Evolutionary conservation across 2,888 invertebrate species (phyloP), one percentile per base, ranked within the genome.

Genomic region (Drosophila maculinotata): DNA sequence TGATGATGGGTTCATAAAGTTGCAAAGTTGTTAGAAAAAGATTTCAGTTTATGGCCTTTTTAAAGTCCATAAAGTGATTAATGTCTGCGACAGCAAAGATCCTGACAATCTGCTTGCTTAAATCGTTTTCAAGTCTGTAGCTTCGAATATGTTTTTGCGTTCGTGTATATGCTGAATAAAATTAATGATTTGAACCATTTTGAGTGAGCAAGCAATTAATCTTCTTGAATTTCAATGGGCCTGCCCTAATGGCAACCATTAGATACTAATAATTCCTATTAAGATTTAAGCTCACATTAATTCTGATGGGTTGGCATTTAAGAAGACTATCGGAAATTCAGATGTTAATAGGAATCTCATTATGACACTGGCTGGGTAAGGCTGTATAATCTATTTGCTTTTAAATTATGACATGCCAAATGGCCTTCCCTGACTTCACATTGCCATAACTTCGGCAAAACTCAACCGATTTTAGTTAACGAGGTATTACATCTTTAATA

Each of bases 201-300:
- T 67, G 68, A 68, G 73, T 75, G 69, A 31, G 47, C 69, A 69
- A 67, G 73, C 83, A 85, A 82, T 85, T 86, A 80, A 82, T 82
- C 82, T 83, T 78, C 53, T 65, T 63, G 76, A 70, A 66, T 66
- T 71, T 73, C 56, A 54, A 41, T 47, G 63, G 44, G 25, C 38
- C 10, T 23, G 14, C 33, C 26, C 39, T 41, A 66, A 57, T 58
- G 31, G 10, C 47, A 28, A 20, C 25, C 51, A 68, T 60, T 60
- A 62, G 47, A 42, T 56, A 35, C 52, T 63, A 69, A 73, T 73
- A 76, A 75, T 69, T 41, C 42, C 48, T 20, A 74, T 69, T 72
- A 41, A 35, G 69, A 69, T 59, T 74, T 57, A 52, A 65, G 63
- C 54, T 28, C 6, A 6, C 59, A 35, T 20, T 25, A 60, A 47